Evolutionary conservation across 2,113 vertebrate genomes (phyloP).

Genomic region (Amblyopsis rosae): DNA sequence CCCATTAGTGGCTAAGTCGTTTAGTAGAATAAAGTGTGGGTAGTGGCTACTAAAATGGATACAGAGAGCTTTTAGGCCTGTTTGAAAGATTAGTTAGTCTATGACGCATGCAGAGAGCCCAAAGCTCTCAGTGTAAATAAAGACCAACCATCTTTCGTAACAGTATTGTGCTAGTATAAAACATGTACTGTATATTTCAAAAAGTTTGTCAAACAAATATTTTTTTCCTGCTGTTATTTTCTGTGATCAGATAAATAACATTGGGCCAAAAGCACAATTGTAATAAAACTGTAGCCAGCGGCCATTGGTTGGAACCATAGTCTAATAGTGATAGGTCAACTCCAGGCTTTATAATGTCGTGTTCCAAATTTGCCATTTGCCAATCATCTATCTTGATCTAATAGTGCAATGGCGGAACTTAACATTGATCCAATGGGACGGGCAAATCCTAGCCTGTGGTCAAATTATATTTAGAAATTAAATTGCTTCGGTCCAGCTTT

Average conservation of each 20-base stretch:
- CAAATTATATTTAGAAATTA: conserved; percentile 62
- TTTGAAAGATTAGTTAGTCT: not conserved
- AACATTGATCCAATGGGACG: conserved; percentile 43
- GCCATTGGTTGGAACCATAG: conserved; percentile 3
- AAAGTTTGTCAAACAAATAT: no score
- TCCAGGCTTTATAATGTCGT: conserved; percentile 35
- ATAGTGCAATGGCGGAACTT: conserved; percentile 51
- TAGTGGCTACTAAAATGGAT: conserved; percentile 13
- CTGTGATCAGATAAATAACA: not conserved
- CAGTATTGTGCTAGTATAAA: not conserved
- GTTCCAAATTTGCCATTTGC: conserved; percentile 28
- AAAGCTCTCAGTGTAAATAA: conserved; percentile 21
- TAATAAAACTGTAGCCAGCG: no score
- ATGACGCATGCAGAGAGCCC: not conserved
- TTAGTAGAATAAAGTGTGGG: conserved; percentile 28
- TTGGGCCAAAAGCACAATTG: conserved; percentile 5
- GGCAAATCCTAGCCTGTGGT: conserved; percentile 46
- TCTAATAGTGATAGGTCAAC: not conserved
- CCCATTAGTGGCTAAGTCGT: not conserved
- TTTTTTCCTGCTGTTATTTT: not conserved
- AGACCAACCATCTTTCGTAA: not conserved
- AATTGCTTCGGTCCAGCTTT: conserved; percentile 33
- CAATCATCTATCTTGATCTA: conserved; percentile 41
- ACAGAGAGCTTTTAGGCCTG: conserved; percentile 6
- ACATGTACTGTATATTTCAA: no score